Percentiles rank a stretch among this genome's conserved stretches.
Conservation (phyloP, 2,888 invertebrate genomes). For the Sesia bembeciformis region DNA sequence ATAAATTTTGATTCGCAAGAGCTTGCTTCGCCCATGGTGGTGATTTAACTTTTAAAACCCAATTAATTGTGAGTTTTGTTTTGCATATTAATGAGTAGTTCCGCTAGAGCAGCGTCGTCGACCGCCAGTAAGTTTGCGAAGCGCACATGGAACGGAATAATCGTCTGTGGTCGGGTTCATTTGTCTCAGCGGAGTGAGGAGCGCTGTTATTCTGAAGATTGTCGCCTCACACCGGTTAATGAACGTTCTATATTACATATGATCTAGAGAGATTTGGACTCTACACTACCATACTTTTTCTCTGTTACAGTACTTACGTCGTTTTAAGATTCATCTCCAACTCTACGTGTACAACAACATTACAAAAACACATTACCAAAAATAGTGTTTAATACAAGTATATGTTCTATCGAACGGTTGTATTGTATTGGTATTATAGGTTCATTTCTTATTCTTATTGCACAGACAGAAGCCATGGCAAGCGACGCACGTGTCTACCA, state of each 20-base stretch:
- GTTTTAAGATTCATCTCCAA: too few species aligned
- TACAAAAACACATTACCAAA: too few species aligned
- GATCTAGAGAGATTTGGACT: conserved; percentile 2
- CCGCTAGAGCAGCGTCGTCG: conserved; percentile 22
- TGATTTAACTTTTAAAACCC: conserved; percentile 41
- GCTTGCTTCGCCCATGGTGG: conserved; percentile 27
- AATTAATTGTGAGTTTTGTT: conserved; percentile 51
- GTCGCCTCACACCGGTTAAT: conserved; percentile 24
- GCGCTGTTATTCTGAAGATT: conserved; percentile 17
- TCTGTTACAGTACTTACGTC: not conserved
- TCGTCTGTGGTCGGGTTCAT: conserved; percentile 34
- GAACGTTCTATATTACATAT: conserved; percentile 20
- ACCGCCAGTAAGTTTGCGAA: conserved; percentile 31
- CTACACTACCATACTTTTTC: not conserved
- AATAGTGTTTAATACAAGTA: too few species aligned
- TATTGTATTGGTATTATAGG: not conserved
- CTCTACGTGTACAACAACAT: too few species aligned
- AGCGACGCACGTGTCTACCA: conserved; percentile 40
- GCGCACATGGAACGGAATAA: conserved; percentile 39
- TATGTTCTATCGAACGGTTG: too few species aligned
- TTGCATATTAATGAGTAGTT: conserved; percentile 48
- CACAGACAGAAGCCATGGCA: conserved; percentile 22
- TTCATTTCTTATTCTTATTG: conserved; percentile 44
- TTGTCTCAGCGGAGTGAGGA: conserved; percentile 21
- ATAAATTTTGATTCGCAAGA: conserved; percentile 34